A percentile compares a stretch with the other conserved stretches of the same genome.
phyloP scores from a whole-genome alignment of 30 jellyfish, hydroid and myxozoan genomes.

The Pseudorhiza aurosa region DNA sequence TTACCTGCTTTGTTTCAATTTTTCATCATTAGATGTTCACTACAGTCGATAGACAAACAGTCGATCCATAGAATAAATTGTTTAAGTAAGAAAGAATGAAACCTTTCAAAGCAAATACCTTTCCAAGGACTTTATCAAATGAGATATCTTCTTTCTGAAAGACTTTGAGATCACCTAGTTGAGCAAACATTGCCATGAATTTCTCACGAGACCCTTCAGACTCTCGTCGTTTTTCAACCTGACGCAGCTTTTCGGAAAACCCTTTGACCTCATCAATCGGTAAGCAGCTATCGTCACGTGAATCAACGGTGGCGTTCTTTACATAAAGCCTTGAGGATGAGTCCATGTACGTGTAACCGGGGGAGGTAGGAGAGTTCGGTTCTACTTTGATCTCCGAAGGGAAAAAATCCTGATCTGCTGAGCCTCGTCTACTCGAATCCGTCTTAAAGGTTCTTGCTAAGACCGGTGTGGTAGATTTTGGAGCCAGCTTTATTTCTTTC shows the following conservation, averaged over 20 bases:
- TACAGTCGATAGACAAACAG: no score
- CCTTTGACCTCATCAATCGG: slow-evolving; percentile 19
- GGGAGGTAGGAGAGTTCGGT: slow-evolving; percentile 25
- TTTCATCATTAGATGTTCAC: no score
- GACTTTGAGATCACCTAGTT: slow-evolving; percentile 49
- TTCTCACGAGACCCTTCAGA: slow-evolving; percentile 7
- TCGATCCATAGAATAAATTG: no score
- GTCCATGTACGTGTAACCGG: not conserved
- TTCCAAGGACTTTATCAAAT: slow-evolving; percentile 34
- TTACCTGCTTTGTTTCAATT: no score
- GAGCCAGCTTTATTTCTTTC: slow-evolving; percentile 28
- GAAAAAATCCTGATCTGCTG: not conserved
- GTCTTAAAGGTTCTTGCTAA: not conserved
- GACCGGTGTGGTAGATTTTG: not conserved
- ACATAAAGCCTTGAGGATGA: not conserved
- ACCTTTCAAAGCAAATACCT: slow-evolving; percentile 26
- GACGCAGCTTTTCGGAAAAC: slow-evolving; percentile 14
- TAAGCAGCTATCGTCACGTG: no score
- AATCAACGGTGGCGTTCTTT: not conserved
- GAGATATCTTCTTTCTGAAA: slow-evolving; percentile 34
- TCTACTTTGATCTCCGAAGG: slow-evolving; percentile 20
- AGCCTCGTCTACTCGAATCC: not conserved
- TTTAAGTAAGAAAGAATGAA: no score
- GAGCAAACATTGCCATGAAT: not conserved
- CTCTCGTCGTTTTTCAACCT: slow-evolving; percentile 19